These are phyloP conservation scores for Spodoptera litura DNA, from an alignment of 1,140 invertebrate species.

Conservation along the genomic window DNA sequence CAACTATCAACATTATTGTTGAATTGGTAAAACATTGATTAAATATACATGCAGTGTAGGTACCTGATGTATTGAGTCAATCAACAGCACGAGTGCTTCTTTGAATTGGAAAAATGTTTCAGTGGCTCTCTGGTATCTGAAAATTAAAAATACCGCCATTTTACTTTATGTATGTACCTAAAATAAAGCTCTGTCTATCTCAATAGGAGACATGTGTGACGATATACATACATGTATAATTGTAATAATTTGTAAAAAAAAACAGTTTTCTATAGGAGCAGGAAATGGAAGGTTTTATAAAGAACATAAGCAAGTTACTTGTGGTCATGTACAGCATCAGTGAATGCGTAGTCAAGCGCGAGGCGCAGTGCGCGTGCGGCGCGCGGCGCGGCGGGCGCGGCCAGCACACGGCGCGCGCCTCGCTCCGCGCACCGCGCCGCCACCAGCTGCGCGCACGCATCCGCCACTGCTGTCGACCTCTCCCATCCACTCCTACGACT, in stretches of 20 bases:
- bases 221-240: too few species aligned
- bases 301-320: slow-evolving; percentile 62
- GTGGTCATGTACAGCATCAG: slow-evolving; percentile 75
- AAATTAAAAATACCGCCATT: slow-evolving; percentile 25
- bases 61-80: slow-evolving; percentile 77
- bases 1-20: neutral
- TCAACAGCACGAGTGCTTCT: slow-evolving; percentile 69
- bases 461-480: slow-evolving; percentile 69
- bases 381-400: slow-evolving; percentile 70
- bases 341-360: slow-evolving; percentile 78
- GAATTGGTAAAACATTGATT: neutral
- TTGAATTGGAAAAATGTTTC: slow-evolving; percentile 78
- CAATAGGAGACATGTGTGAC: too few species aligned
- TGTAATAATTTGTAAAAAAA: too few species aligned
- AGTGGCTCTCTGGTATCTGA: slow-evolving; percentile 73
- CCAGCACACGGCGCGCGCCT: slow-evolving; percentile 70
- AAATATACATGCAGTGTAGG: neutral
- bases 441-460: slow-evolving; percentile 69
- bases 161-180: too few species aligned
- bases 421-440: slow-evolving; percentile 74
- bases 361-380: slow-evolving; percentile 70
- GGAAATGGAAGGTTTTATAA: neutral
- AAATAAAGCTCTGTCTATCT: too few species aligned
- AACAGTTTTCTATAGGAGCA: too few species aligned
- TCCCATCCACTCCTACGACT: slow-evolving; percentile 71